Evolutionary conservation across 2,888 invertebrate species (phyloP).

Genomic region (Acronicta aceris): DNA sequence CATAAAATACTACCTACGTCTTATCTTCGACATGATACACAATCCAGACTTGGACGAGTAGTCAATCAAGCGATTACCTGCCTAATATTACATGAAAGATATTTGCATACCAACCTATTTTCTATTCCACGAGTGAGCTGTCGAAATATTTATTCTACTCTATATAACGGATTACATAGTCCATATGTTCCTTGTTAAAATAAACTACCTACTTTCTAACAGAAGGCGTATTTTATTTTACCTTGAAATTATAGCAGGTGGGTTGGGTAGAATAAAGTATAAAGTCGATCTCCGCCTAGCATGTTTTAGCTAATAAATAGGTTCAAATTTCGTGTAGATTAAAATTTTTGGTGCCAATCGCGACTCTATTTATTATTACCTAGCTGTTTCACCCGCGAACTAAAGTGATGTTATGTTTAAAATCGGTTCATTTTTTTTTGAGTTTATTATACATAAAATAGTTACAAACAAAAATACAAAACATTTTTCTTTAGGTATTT

Average conservation of each 20-base stretch:
- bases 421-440: too few species aligned
- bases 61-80: constrained; percentile 14
- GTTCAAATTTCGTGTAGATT: too few species aligned
- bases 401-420: too few species aligned
- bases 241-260: constrained; percentile 37
- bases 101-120: constrained; percentile 40
- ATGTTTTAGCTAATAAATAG: too few species aligned
- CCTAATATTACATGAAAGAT: constrained; percentile 8
- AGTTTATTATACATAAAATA: too few species aligned
- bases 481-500: too few species aligned
- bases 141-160: constrained; percentile 71
- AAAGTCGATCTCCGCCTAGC: too few species aligned
- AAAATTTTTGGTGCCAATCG: too few species aligned
- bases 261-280: constrained; percentile 18
- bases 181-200: constrained; percentile 62
- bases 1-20: not conserved
- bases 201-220: constrained; percentile 54
- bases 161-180: constrained; percentile 51
- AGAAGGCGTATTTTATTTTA: constrained; percentile 42
- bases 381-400: too few species aligned
- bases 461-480: too few species aligned
- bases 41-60: constrained; percentile 35
- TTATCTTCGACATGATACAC: constrained; percentile 26
- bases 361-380: too few species aligned
- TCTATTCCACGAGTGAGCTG: constrained; percentile 48